Evolutionary conservation across 2,888 invertebrate species (phyloP).

Genomic region (Andrena trimmerana): DNA sequence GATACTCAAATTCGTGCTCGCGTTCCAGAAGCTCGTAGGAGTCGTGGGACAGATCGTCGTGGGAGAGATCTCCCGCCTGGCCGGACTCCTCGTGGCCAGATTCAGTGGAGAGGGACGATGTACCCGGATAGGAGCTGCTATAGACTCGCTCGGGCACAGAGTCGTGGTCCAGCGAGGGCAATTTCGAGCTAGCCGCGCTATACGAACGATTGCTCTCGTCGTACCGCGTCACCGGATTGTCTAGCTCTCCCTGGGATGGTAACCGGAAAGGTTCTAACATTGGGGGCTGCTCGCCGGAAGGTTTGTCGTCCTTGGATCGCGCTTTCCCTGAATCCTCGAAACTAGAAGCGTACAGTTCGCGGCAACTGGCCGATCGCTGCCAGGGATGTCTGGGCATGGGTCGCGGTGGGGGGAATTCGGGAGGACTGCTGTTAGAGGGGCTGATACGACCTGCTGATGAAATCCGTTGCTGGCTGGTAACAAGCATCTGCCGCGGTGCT

Average conservation of each 20-base stretch:
- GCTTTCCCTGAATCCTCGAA: constrained; percentile 90
- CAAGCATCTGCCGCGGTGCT: constrained; percentile 76
- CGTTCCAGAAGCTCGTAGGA: constrained; percentile 94
- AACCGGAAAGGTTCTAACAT: constrained; percentile 78
- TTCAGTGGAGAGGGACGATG: constrained; percentile 89
- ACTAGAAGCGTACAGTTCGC: constrained; percentile 92
- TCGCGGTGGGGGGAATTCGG: constrained; percentile 85
- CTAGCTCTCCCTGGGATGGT: constrained; percentile 86
- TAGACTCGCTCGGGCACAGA: constrained; percentile 90
- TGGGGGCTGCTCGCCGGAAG: constrained; percentile 63
- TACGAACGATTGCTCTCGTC: constrained; percentile 89
- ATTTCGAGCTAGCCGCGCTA: constrained; percentile 88
- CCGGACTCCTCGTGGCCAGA: constrained; percentile 88
- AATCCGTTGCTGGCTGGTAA: constrained; percentile 81
- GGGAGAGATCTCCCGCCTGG: constrained; percentile 90
- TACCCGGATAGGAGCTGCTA: constrained; percentile 95
- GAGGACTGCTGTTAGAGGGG: constrained; percentile 85
- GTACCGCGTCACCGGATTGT: constrained; percentile 91
- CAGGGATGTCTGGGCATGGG: constrained; percentile 86
- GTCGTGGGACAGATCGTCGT: constrained; percentile 95
- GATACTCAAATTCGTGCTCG: constrained; percentile 84
- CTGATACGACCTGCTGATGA: constrained; percentile 85
- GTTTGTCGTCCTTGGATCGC: constrained; percentile 84
- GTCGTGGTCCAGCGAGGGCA: constrained; percentile 89
- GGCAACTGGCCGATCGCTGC: constrained; percentile 93